phyloP scores from a whole-genome alignment of 2,113 vertebrate genomes.

The Himantopus leucocephalus region DNA sequence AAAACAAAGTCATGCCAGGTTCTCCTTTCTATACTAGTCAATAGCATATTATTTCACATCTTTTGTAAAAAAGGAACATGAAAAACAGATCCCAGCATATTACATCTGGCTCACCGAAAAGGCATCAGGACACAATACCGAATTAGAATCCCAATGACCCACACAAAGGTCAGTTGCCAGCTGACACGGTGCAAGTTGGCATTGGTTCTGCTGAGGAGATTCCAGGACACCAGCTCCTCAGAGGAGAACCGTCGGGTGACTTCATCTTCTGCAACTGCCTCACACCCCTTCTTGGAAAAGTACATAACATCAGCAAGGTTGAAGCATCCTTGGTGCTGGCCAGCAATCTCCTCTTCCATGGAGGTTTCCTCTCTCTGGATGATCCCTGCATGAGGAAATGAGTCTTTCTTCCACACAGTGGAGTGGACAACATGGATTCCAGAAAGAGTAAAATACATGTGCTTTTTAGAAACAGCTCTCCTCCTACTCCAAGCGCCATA shows the following conservation, averaged over 20 bases:
- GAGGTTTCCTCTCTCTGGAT: constrained; percentile 82
- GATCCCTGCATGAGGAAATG: constrained; percentile 74
- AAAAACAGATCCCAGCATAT: neutral
- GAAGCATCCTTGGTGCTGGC: constrained; percentile 73
- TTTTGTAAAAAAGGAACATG: neutral
- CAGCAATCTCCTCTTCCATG: constrained; percentile 85
- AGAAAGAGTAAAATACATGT: neutral
- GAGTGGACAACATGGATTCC: neutral
- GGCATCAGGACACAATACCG: constrained; percentile 87
- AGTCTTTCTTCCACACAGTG: constrained; percentile 1
- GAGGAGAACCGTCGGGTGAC: constrained; percentile 90
- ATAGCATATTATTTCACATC: neutral
- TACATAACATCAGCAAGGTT: constrained; percentile 83
- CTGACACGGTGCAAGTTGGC: constrained; percentile 85
- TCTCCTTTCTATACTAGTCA: neutral
- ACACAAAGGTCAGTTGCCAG: constrained; percentile 81
- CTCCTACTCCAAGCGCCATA: neutral
- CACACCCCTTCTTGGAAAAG: constrained; percentile 87
- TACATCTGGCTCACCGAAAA: constrained; percentile 77
- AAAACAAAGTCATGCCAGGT: neutral
- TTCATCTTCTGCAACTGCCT: constrained; percentile 89
- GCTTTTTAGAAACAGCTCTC: neutral
- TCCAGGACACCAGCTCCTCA: constrained; percentile 91
- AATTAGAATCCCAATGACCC: constrained; percentile 83
- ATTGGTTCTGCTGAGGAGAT: constrained; percentile 92